Percentiles rank a stretch among this genome's conserved stretches.
Conservation (phyloP, 2,113 vertebrate genomes). For the Paradisaea rubra region DNA sequence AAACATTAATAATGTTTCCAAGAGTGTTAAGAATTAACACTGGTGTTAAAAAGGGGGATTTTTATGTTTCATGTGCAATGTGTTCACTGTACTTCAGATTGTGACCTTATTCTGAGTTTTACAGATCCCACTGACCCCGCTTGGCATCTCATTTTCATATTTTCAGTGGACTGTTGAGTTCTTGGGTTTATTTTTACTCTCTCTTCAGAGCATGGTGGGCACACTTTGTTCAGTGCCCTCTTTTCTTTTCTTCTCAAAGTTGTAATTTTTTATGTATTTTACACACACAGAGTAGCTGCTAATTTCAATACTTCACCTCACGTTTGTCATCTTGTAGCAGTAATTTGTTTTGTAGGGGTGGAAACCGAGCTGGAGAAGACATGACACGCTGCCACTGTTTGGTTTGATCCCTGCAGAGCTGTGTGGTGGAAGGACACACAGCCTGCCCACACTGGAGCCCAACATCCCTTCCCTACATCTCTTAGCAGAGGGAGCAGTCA, state of each 20-base stretch:
- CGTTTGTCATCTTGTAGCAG: not conserved
- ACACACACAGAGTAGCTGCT: not conserved
- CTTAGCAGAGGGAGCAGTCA: not conserved
- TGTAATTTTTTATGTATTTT: not conserved
- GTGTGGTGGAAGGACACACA: not conserved
- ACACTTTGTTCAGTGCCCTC: rapidly evolving
- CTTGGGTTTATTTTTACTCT: not conserved
- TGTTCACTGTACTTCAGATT: not conserved
- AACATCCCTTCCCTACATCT: not conserved
- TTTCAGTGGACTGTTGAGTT: not conserved
- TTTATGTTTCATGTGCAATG: not conserved
- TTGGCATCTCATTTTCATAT: not conserved
- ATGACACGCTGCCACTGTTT: rapidly evolving
- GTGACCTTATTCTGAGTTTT: not conserved
- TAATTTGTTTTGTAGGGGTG: not conserved
- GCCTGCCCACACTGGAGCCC: not conserved
- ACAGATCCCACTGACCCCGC: not conserved
- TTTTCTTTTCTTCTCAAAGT: not conserved
- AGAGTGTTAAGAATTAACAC: not conserved
- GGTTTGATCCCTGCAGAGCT: not conserved
- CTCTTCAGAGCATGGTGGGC: not conserved
- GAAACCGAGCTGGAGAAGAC: not conserved
- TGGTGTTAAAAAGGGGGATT: not conserved
- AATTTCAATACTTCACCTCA: not conserved
- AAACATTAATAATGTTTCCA: not conserved